Evolutionary conservation across 2,888 invertebrate species (phyloP).

Genomic region (Dynastes hyllus): DNA sequence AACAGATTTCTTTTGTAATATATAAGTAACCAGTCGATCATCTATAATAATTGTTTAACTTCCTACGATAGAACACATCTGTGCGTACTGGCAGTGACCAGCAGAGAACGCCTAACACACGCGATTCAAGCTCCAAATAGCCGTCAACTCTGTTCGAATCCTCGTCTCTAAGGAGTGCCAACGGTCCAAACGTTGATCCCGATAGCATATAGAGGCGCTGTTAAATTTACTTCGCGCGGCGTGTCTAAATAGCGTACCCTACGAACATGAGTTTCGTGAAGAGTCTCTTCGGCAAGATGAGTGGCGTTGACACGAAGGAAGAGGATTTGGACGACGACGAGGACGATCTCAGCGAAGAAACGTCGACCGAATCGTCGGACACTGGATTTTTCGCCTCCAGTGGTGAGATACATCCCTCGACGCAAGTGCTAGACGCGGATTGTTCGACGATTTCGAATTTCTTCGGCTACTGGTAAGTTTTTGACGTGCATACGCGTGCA

Average conservation of each 20-base stretch:
- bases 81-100: constrained; percentile 50
- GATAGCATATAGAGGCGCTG: constrained; percentile 23
- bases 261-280: constrained; percentile 68
- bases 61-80: constrained; percentile 28
- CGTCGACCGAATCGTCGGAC: constrained; percentile 65
- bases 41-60: constrained; percentile 48
- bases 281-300: constrained; percentile 67
- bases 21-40: constrained; percentile 18
- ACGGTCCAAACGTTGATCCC: constrained; percentile 42
- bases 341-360: constrained; percentile 63
- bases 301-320: constrained; percentile 61
- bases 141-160: constrained; percentile 36
- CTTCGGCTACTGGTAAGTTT: constrained; percentile 70
- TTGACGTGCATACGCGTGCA: constrained; percentile 5
- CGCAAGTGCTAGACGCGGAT: constrained; percentile 64
- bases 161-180: constrained; percentile 49
- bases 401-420: constrained; percentile 65
- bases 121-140: constrained; percentile 55
- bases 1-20: too few species aligned
- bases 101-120: constrained; percentile 51
- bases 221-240: constrained; percentile 14
- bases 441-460: constrained; percentile 70
- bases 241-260: neutral
- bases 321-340: constrained; percentile 63
- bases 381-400: constrained; percentile 66